Evolutionary conservation across 2,113 vertebrate genomes (phyloP), one percentile per base, ranked within the genome.

Genomic region (Melierax canorus): DNA sequence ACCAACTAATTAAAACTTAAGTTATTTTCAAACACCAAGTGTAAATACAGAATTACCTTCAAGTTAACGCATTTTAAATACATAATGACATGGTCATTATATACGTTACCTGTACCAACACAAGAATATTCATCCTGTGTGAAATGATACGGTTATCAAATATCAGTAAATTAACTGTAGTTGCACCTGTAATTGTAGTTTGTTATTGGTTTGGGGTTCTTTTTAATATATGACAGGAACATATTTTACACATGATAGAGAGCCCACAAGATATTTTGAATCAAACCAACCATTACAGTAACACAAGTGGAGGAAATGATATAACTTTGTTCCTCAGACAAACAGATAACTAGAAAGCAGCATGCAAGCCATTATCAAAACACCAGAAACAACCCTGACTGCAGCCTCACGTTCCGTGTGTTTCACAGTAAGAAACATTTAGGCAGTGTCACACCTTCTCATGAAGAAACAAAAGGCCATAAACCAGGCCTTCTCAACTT

Each of bases 391-490:
- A 99, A 99, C 99, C 99, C 99, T 99, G 98, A 99, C 98, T 98
- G 98, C 98, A 99, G 99, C 99, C 99, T 99, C 98, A 98, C 99
- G 97, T 99, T 99, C 98, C 79, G 98, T 99, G 98, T 99, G 99
- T 99, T 99, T 99, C 99, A 99, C 98, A 99, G 99, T 98, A 98
- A 99, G 99, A 99, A 99, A 99, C 99, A 99, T 99, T 99, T 99
- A 99, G 99, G 99, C 99, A 99, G 98, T 99, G 98, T 99, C 99
- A 99, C 98, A 99, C 99, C 99, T 99, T 99, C 99, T 99, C 99
- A 99, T 99, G 99, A 99, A 99, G 98, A 99, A 98, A 99, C 98
- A 98, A 98, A 97, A 98, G 98, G 98, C 99, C 98, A 86, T 94
- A 94, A 87, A 98, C 92, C 94, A 97, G 98, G 98, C 97, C 99